Base-by-base conservation (phyloP, 2,797 vertebrate genomes). In the Otolemur crassicaudatus region DNA sequence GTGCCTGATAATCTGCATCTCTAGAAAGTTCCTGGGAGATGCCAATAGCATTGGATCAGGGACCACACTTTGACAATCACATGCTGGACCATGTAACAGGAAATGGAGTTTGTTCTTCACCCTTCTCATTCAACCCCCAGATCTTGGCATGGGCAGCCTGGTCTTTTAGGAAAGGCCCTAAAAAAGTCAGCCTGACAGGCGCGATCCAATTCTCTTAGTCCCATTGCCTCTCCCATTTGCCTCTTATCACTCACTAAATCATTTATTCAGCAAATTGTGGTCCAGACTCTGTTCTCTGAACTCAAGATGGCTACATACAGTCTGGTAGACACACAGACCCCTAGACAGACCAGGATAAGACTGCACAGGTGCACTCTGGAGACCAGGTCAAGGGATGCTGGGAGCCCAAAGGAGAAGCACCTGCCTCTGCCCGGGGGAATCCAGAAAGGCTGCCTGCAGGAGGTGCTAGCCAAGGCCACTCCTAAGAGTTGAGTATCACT, bases 71-170 rank as follows among this genome's bases (percentile, higher is more conserved):
- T 8, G n/a, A 75, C 61, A 40, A 29, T 67, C 69, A 23, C 16
- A 1, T 8, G 0, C n/a, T 80, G 58, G 56, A 70, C 31, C 25
- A 14, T 0, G 0, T 9, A 4, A 31, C 9, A n/a, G 9, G 19
- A 61, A 31, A 13, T 10, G 4, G 69, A 25, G 13, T 5, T 1
- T 34, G 19, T 60, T 34, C 69, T 16, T 53, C 12, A 20, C 67
- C 31, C 75, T 13, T 40, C 43, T 53, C 12, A 16, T 16, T 27
- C 0, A 3, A 56, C 6, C 34, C 43, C 16, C 19, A 76, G 43
- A 31, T 65, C 73, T 63, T 1, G 0, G 56, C 29, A 73, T 11
- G 1, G 87, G 49, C 29, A 22, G 60, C 67, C 43, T 43, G 29
- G 27, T 46, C 46, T 73, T 94, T 67, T 5, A 79, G 81, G 34